phyloP scores from a whole-genome alignment of 2,797 vertebrate genomes.

The Microcaecilia unicolor region DNA sequence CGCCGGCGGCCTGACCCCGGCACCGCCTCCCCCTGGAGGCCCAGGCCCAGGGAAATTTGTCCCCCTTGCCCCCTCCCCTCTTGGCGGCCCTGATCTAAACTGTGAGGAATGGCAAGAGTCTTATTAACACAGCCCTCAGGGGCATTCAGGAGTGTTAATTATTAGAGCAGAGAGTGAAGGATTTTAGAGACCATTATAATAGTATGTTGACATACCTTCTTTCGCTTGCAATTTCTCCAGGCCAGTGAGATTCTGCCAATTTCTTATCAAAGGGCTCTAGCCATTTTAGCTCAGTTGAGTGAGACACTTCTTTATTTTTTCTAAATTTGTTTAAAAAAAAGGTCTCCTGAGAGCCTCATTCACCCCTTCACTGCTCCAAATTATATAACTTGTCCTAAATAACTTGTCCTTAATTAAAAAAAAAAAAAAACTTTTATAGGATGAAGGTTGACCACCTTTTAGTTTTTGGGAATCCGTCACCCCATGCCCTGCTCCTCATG shows the following conservation, averaged over 20 bases:
- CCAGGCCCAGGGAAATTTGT: too few relatives aligned
- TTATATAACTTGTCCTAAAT: not conserved
- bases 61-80: too few relatives aligned
- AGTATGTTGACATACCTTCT: too few relatives aligned
- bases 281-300: not conserved
- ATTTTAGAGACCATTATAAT: too few relatives aligned
- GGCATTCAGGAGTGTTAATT: too few relatives aligned
- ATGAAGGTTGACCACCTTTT: slow-evolving; percentile 4
- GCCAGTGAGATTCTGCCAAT: not conserved
- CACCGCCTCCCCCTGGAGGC: too few relatives aligned
- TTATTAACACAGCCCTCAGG: not conserved
- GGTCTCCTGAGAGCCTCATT: slow-evolving; percentile 9
- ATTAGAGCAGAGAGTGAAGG: too few relatives aligned
- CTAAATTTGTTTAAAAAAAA: not conserved
- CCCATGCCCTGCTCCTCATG: too few relatives aligned
- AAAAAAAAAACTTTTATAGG: too few relatives aligned
- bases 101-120: too few relatives aligned
- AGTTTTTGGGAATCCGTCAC: not conserved
- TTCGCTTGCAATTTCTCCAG: not conserved
- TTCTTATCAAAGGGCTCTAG: slow-evolving; percentile 8
- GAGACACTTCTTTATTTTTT: rapidly evolving
- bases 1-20: too few relatives aligned
- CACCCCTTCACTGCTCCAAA: slow-evolving; percentile 1
- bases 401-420: too few relatives aligned
- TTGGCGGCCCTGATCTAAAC: not conserved